Base-by-base conservation (phyloP, 2,113 vertebrate genomes). In the Crotophaga sulcirostris region DNA sequence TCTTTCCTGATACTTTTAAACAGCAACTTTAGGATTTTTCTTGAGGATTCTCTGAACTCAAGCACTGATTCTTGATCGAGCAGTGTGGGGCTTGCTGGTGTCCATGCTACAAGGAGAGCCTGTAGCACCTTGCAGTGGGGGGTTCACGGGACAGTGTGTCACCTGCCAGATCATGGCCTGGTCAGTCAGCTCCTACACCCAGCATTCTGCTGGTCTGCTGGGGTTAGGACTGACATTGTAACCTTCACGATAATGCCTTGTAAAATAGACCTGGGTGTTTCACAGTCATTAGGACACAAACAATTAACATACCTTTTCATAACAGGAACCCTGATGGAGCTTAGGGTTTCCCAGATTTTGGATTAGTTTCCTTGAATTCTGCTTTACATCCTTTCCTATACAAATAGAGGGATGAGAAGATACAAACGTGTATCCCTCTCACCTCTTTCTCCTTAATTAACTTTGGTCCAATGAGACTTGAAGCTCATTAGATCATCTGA, bases 1-100 rank as follows among this genome's bases (percentile, higher is more conserved):
- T 64, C 4, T 67, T 90, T 66, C 31, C 20, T 34, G 20, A 24
- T 83, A 14, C 6, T 42, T 82, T 24, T 26, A 42, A 83, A 80
- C 4, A 15, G 20, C 26, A 55, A 17, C 36, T 63, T 76, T 3
- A 21, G 40, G 11, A 5, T 83, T 94, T 88, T 86, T 66, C 23
- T 54, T 83, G 44, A 44, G 10, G 19, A 45, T 85, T 17, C 14
- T 62, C 28, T 85, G 78, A 76, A 34, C 11, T 29, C 44, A 36
- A 45, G 31, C 11, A 26, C 13, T 38, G 42, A 59, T 36, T 66
- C 34, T 51, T 70, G 25, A 51, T 66, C 34, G 55, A 0, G 0
- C 1, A 10, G 7, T 0, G 0, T 51, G 42, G 10, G 33, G 7
- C 45, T 86, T 80, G 31, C 58, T 85, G 45, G 15, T 2, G 0